Percentiles rank a stretch among this genome's conserved stretches.
Conservation (phyloP, 2,797 vertebrate genomes). For the Rhinichthys osculus region DNA sequence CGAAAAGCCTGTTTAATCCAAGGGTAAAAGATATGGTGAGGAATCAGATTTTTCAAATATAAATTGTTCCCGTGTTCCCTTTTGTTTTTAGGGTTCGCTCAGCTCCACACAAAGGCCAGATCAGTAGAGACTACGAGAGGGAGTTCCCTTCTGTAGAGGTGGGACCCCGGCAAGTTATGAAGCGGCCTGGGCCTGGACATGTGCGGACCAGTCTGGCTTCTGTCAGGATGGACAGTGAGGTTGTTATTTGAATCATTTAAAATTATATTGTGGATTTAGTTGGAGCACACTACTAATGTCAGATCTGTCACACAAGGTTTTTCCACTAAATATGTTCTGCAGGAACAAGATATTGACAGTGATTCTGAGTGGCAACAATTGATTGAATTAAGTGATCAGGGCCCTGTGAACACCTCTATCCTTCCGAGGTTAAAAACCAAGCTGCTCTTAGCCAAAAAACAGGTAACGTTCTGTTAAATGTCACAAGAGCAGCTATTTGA, state of each 20-base stretch:
- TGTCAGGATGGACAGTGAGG: conserved; percentile 72
- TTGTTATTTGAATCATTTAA: conserved; percentile 52
- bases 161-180: conserved; percentile 61
- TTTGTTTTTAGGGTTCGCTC: conserved; percentile 23
- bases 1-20: not conserved
- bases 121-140: conserved; percentile 80
- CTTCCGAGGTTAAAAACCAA: conserved; percentile 72
- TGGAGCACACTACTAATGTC: not conserved
- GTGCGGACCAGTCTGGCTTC: conserved; percentile 55
- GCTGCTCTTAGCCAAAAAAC: conserved; percentile 76
- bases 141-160: conserved; percentile 77
- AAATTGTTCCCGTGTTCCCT: not conserved
- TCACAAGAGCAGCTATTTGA: not conserved
- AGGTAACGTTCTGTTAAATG: conserved; percentile 72
- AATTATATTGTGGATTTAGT: not conserved
- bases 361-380: conserved; percentile 84
- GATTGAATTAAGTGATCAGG: conserved; percentile 68
- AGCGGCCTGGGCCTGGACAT: conserved; percentile 54
- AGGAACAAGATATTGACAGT: conserved; percentile 85
- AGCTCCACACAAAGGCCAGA: conserved; percentile 74
- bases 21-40: not conserved
- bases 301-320: not conserved
- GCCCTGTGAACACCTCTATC: conserved; percentile 71
- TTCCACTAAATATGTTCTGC: conserved; percentile 9
- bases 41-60: not conserved